phyloP scores from a whole-genome alignment of 2,888 invertebrate genomes.

The Pharmacophagus antenor region DNA sequence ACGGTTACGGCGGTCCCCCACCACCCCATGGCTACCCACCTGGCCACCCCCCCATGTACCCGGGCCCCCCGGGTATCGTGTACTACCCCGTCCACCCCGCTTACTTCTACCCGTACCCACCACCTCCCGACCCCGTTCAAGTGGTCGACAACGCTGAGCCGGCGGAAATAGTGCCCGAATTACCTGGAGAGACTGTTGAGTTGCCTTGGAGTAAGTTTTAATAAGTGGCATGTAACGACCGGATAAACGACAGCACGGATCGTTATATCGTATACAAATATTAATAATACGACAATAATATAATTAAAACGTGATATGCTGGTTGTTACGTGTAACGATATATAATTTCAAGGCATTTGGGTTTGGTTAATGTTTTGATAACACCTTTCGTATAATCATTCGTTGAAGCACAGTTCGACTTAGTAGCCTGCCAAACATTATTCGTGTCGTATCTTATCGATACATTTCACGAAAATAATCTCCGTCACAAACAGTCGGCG shows the following conservation, averaged over 20 bases:
- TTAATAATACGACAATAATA: neutral
- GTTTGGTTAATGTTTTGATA: constrained; percentile 18
- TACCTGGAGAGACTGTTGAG: constrained; percentile 74
- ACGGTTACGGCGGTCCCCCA: constrained; percentile 63
- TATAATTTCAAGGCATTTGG: constrained; percentile 19
- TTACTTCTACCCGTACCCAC: constrained; percentile 67
- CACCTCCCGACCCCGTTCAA: constrained; percentile 43
- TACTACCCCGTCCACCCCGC: constrained; percentile 71
- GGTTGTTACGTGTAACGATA: constrained; percentile 14
- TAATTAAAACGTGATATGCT: neutral
- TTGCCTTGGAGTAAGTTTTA: constrained; percentile 74
- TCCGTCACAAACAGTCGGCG: neutral
- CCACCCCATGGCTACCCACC: constrained; percentile 44
- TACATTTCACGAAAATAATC: neutral
- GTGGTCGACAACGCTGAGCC: constrained; percentile 52
- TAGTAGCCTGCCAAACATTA: no score
- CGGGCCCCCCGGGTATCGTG: constrained; percentile 52
- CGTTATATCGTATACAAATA: neutral
- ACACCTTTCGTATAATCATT: constrained; percentile 25
- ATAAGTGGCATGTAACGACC: constrained; percentile 27
- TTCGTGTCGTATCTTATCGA: neutral
- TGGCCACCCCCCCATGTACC: constrained; percentile 48
- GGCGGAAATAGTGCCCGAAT: constrained; percentile 57
- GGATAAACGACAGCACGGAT: neutral
- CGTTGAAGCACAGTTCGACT: neutral